Conservation (phyloP, 2,888 invertebrate species). For the Steinernema hermaphroditum region DNA sequence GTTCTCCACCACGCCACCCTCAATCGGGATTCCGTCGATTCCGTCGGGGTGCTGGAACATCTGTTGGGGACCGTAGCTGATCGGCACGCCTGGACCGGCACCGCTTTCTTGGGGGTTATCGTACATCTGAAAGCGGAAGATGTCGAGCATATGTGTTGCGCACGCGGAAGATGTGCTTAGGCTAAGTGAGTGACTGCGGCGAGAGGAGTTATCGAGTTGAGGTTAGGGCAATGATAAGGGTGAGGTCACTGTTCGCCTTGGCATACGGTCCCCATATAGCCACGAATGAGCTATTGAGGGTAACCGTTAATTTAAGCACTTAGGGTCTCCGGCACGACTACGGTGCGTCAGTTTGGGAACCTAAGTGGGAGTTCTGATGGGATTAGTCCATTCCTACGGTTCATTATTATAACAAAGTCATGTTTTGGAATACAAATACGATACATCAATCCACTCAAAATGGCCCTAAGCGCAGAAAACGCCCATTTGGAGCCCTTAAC, state of each 20-base stretch:
- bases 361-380: too few species aligned
- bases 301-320: neutral
- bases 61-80: constrained; percentile 1
- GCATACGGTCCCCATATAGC: too few species aligned
- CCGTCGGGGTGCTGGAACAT: constrained; percentile 19
- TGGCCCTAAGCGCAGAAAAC: too few species aligned
- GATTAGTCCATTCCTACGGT: too few species aligned
- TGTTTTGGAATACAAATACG: too few species aligned
- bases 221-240: too few species aligned
- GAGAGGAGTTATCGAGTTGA: neutral
- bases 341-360: neutral
- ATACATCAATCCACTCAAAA: too few species aligned
- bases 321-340: neutral
- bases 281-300: neutral
- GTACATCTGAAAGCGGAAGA: neutral
- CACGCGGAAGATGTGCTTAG: neutral
- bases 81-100: neutral
- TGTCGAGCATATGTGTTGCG: too few species aligned
- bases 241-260: too few species aligned
- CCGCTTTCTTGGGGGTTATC: constrained; percentile 7
- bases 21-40: neutral
- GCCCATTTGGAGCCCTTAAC: too few species aligned
- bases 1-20: constrained; percentile 3
- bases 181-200: neutral
- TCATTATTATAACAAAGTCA: too few species aligned